Evolutionary conservation across 2,797 vertebrate species (phyloP).

Genomic region (Clarias fuscus): DNA sequence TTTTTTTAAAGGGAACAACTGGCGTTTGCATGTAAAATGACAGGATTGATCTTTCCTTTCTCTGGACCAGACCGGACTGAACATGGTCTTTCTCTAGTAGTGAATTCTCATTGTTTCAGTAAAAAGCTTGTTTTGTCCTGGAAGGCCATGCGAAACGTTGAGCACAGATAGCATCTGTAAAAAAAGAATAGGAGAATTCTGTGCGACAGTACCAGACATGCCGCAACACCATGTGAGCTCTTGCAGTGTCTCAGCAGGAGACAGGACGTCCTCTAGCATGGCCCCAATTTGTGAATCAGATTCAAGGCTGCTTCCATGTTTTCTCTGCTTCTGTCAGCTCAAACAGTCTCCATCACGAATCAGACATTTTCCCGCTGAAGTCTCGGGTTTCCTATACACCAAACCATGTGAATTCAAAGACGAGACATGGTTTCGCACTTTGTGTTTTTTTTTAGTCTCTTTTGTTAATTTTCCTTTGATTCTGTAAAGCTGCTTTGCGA

Average conservation of each 20-base stretch:
- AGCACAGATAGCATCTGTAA: neutral
- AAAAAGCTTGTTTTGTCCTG: conserved; percentile 17
- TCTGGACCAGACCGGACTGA: neutral
- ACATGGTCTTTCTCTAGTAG: neutral
- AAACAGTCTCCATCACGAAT: conserved; percentile 14
- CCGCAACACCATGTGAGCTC: conserved; percentile 18
- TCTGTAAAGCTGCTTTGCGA: too few relatives aligned
- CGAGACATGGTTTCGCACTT: neutral
- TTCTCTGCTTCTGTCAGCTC: conserved; percentile 2
- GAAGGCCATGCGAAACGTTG: neutral
- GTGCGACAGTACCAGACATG: conserved; percentile 12
- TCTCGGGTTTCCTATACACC: neutral
- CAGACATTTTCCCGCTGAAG: neutral
- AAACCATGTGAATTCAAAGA: conserved; percentile 7
- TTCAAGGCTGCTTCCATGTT: conserved; percentile 5
- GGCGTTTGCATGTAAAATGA: conserved; percentile 38
- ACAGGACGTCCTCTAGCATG: conserved; percentile 16
- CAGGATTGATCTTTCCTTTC: conserved; percentile 19
- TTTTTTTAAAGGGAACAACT: conserved; percentile 35
- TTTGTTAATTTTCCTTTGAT: neutral
- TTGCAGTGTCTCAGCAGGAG: conserved; percentile 4
- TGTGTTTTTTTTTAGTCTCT: neutral
- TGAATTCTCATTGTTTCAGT: neutral
- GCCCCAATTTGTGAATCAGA: conserved; percentile 16
- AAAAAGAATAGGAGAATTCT: conserved; percentile 22